Conservation (phyloP, 2,888 invertebrate species). For the Trimorus sp. region DNA sequence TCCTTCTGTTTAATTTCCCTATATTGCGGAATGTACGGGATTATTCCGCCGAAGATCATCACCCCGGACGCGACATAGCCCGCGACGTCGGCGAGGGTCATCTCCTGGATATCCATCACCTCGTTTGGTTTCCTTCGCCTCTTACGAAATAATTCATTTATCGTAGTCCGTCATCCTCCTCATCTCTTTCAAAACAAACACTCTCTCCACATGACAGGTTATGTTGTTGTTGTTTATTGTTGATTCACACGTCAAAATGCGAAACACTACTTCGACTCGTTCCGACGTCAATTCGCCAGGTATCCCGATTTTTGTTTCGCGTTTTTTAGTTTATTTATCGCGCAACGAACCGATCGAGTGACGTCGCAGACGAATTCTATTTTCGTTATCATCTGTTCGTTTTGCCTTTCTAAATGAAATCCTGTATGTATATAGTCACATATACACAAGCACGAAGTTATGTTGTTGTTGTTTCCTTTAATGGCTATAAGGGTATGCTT, state of each 20-base stretch:
- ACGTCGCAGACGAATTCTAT: conserved; percentile 37
- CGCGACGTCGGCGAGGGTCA: conserved; percentile 89
- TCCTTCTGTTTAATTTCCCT: conserved; percentile 94
- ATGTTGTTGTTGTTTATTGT: neutral
- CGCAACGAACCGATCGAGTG: neutral
- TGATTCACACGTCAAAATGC: no score
- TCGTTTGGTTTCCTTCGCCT: conserved; percentile 26
- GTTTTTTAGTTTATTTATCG: no score
- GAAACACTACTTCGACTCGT: no score
- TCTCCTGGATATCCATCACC: conserved; percentile 79
- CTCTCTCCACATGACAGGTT: conserved; percentile 2
- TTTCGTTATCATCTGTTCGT: conserved; percentile 22
- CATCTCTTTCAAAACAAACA: conserved; percentile 6
- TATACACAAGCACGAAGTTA: no score
- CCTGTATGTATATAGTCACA: no score
- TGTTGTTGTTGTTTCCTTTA: no score
- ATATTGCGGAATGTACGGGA: conserved; percentile 98
- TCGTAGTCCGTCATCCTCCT: neutral
- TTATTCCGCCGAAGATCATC: conserved; percentile 97
- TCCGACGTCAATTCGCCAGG: no score
- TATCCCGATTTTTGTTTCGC: no score
- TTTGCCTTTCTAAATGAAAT: neutral
- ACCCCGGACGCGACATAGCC: conserved; percentile 92
- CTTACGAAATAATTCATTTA: conserved; percentile 40
- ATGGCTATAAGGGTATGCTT: no score